Evolutionary conservation across 2,113 vertebrate species (phyloP).

Genomic region (Stigmatopora nigra): DNA sequence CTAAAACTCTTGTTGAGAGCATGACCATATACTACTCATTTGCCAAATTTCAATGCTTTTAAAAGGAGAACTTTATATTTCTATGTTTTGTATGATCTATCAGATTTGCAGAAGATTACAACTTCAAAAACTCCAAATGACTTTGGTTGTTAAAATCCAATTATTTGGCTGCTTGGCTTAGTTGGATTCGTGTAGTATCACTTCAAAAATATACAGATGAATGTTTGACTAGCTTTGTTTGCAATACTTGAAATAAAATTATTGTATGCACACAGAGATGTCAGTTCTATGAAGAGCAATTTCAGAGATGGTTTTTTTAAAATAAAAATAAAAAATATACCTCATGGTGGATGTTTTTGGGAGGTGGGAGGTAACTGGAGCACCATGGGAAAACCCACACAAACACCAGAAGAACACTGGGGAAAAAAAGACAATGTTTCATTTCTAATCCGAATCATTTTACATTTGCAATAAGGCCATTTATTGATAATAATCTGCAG

Average conservation of each 20-base stretch:
- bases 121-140: conserved; percentile 5
- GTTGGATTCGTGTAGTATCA: no score
- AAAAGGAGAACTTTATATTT: background rate
- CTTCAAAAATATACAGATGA: conserved; percentile 9
- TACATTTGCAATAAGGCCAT: no score
- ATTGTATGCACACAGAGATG: conserved; percentile 10
- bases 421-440: no score
- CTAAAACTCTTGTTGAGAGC: conserved; percentile 26
- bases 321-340: no score
- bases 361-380: no score
- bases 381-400: no score
- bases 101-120: conserved; percentile 1
- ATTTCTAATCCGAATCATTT: no score
- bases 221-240: conserved; percentile 29
- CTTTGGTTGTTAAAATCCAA: conserved; percentile 24
- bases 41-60: background rate
- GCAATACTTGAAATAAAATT: conserved; percentile 35
- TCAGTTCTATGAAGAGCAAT: no score
- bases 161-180: no score
- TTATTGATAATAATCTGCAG: background rate
- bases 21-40: conserved; percentile 26
- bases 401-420: no score
- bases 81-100: conserved; percentile 13
- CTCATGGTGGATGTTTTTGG: no score
- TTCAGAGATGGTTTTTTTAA: no score